Percentiles rank a stretch among this genome's conserved stretches.
These are phyloP conservation scores for Craseonycteris thonglongyai DNA, from an alignment of 2,113 vertebrate genomes.

Conservation along the genomic window DNA sequence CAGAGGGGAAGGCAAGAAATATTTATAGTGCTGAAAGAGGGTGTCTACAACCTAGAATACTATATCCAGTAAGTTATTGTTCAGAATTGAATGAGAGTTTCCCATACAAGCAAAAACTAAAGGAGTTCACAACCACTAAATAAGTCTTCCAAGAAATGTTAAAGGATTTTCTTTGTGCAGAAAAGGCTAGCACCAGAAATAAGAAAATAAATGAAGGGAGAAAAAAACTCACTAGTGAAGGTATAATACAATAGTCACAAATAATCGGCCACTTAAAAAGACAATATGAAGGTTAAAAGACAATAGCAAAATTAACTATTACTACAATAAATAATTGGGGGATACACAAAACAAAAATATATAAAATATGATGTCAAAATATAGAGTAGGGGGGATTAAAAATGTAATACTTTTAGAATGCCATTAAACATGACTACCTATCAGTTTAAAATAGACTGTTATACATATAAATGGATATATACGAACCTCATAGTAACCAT, in stretches of 20 bases:
- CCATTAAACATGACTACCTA: not conserved
- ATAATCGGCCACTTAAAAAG: not conserved
- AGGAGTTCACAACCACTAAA: not conserved
- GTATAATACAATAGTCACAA: not conserved
- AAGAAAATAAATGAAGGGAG: not conserved
- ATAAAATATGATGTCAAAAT: not conserved
- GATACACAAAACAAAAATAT: not conserved
- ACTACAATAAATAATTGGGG: not conserved
- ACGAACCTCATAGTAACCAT: not conserved
- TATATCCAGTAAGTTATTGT: not conserved
- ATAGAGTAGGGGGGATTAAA: not conserved
- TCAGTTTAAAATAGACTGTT: not conserved
- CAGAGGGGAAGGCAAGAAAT: not conserved
- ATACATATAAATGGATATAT: not conserved
- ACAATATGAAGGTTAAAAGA: not conserved
- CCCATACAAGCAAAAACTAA: not conserved
- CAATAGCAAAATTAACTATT: not conserved
- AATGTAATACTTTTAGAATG: not conserved
- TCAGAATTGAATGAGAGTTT: not conserved
- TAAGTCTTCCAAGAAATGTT: not conserved
- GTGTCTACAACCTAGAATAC: not conserved
- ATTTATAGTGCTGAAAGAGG: not conserved
- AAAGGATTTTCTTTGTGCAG: not conserved
- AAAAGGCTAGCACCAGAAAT: not conserved
- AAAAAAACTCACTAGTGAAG: not conserved